phyloP scores from a whole-genome alignment of 2,888 invertebrate species.

The Tetranychus truncatus region DNA sequence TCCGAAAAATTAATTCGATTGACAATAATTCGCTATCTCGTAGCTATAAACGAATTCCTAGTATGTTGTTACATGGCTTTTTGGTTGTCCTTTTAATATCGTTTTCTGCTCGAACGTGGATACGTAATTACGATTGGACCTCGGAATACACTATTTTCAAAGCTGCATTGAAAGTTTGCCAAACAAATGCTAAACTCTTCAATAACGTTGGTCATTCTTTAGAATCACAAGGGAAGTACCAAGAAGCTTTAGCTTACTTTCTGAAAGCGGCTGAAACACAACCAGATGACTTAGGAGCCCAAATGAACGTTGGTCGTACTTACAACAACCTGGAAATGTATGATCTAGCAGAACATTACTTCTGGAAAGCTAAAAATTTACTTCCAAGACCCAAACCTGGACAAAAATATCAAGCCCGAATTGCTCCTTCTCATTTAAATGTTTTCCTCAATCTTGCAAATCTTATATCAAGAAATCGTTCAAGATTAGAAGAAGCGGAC shows the following conservation, averaged over 20 bases:
- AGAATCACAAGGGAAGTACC: conserved; percentile 50
- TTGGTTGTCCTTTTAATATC: conserved; percentile 39
- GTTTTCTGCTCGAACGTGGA: conserved; percentile 45
- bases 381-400: conserved; percentile 79
- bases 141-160: conserved; percentile 79
- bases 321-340: conserved; percentile 74
- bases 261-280: conserved; percentile 79
- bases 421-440: conserved; percentile 86
- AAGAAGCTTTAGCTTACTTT: conserved; percentile 71
- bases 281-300: conserved; percentile 45
- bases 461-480: conserved; percentile 75
- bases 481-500: conserved; percentile 80
- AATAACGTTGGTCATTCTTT: conserved; percentile 93
- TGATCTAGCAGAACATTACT: conserved; percentile 77
- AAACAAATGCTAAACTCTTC: conserved; percentile 80
- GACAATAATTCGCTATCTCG: conserved; percentile 3
- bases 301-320: conserved; percentile 88
- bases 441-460: conserved; percentile 87
- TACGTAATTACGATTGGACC: conserved; percentile 72
- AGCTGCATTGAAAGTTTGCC: conserved; percentile 63
- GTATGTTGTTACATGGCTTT: conserved; percentile 39
- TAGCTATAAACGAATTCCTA: not conserved
- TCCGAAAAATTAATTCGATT: not conserved
- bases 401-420: conserved; percentile 80
- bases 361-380: conserved; percentile 68